Evolutionary conservation across 2,113 vertebrate genomes (phyloP).

Genomic region (Himantopus leucocephalus): DNA sequence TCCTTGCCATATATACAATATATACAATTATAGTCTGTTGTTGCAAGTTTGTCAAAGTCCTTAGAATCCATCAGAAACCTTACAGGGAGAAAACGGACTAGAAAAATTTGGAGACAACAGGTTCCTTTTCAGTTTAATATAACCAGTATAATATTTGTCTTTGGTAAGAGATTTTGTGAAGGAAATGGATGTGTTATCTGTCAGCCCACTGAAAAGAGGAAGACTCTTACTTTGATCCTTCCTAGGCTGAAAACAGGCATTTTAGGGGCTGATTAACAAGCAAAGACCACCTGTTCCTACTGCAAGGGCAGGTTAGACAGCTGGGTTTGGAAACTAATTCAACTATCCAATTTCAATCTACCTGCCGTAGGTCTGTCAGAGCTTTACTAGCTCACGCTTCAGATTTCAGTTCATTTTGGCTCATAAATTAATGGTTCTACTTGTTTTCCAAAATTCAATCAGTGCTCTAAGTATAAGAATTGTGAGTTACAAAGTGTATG

Average conservation of each 20-base stretch:
- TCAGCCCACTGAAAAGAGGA: background rate
- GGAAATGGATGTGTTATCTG: background rate
- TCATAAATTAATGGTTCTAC: background rate
- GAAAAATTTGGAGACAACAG: background rate
- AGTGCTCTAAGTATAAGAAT: background rate
- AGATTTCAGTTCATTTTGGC: background rate
- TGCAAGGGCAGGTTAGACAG: background rate
- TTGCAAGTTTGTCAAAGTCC: background rate
- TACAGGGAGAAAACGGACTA: background rate
- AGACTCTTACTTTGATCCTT: background rate
- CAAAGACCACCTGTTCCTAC: background rate
- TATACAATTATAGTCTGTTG: background rate
- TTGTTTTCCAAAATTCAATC: background rate
- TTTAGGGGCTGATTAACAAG: background rate
- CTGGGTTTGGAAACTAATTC: background rate
- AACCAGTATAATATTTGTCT: background rate
- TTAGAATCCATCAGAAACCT: background rate
- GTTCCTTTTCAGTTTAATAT: background rate
- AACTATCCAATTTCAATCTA: background rate
- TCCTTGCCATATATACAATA: background rate
- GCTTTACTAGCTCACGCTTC: background rate
- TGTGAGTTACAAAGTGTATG: background rate
- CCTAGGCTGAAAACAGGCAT: background rate
- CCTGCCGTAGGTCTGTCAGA: background rate
- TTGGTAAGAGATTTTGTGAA: background rate